Conservation (phyloP, 2,888 invertebrate genomes). For the Synergus laeviventris region DNA sequence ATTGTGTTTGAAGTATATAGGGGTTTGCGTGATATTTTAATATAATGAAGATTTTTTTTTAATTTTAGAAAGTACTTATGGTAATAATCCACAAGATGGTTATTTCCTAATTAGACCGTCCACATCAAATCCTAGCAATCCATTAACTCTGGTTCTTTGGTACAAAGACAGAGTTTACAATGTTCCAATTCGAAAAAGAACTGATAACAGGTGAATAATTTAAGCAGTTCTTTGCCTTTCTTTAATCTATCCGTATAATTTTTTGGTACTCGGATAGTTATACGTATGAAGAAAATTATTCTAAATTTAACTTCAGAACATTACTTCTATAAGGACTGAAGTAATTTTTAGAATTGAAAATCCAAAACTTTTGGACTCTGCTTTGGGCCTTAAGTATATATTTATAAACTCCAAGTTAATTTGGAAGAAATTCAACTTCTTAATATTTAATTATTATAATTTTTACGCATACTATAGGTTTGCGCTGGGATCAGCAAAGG, state of each 20-base stretch:
- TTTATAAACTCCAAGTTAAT: not conserved
- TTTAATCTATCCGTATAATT: not conserved
- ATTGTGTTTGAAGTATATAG: not conserved
- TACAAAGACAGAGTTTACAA: constrained; percentile 73
- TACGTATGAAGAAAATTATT: not conserved
- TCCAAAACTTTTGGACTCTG: no score
- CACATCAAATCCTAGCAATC: constrained; percentile 70
- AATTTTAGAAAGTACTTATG: constrained; percentile 63
- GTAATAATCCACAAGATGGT: constrained; percentile 67
- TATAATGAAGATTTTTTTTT: not conserved
- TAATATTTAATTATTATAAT: not conserved
- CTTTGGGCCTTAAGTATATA: no score
- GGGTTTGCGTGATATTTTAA: not conserved
- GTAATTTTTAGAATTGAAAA: not conserved
- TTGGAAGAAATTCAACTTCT: not conserved
- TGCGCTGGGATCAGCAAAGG: constrained; percentile 73
- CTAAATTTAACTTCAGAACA: not conserved
- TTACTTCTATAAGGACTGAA: not conserved
- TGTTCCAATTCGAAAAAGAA: constrained; percentile 72
- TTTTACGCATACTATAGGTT: constrained; percentile 60
- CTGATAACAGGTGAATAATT: constrained; percentile 68
- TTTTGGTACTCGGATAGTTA: not conserved
- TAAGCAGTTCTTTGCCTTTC: not conserved
- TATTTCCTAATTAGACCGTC: constrained; percentile 74
- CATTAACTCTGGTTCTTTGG: constrained; percentile 74